Conservation (phyloP, 2,797 vertebrate species). For the Knipowitschia caucasica region DNA sequence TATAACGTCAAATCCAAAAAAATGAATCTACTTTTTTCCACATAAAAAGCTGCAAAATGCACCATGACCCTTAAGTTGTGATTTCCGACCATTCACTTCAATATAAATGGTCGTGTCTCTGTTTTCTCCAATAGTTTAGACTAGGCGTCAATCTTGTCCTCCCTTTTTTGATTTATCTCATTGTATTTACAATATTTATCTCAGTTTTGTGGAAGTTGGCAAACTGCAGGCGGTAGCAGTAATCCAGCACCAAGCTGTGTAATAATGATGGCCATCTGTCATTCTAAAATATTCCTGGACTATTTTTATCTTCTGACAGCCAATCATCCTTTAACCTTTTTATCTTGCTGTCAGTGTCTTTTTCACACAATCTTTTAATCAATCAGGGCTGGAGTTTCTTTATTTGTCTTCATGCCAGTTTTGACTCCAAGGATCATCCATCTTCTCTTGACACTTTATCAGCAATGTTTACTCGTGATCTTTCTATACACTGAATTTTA, state of each 20-base stretch:
- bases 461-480: slow-evolving; percentile 12
- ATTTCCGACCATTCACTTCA: too few relatives aligned
- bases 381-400: slow-evolving; percentile 11
- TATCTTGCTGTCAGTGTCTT: slow-evolving; percentile 24
- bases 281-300: slow-evolving; percentile 40
- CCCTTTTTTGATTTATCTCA: too few relatives aligned
- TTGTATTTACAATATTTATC: background rate
- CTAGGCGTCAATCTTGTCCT: background rate
- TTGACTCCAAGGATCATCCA: background rate
- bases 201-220: background rate
- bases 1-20: too few relatives aligned
- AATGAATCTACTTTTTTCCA: too few relatives aligned
- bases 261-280: slow-evolving; percentile 52
- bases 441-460: slow-evolving; percentile 1
- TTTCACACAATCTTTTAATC: slow-evolving; percentile 10
- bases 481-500: background rate
- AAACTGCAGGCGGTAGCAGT: background rate
- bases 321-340: slow-evolving; percentile 20
- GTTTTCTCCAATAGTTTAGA: background rate
- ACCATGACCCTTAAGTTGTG: too few relatives aligned
- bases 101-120: too few relatives aligned
- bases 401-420: slow-evolving; percentile 5
- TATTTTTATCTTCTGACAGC: slow-evolving; percentile 35
- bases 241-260: slow-evolving; percentile 18
- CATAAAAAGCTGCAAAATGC: too few relatives aligned